Conservation (phyloP, 2,797 vertebrate genomes). For the Champsocephalus esox region DNA sequence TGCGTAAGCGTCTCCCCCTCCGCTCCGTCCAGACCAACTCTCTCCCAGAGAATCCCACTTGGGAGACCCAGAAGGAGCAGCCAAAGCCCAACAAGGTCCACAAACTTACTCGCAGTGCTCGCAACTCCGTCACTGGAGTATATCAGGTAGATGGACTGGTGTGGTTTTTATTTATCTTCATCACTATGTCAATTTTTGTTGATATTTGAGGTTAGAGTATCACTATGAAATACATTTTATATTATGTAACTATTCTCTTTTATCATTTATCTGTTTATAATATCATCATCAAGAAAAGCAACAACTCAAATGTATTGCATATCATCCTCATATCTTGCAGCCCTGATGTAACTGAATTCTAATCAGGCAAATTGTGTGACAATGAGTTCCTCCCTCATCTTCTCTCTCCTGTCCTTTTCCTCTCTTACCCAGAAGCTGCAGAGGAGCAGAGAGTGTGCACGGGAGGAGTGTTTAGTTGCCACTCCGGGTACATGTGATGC, state of each 20-base stretch:
- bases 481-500: slow-evolving; percentile 73
- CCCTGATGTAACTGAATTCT: not conserved
- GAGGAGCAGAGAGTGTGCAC: slow-evolving; percentile 73
- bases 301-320: no score
- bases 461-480: slow-evolving; percentile 82
- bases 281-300: no score
- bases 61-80: slow-evolving; percentile 82
- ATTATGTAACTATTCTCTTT: no score
- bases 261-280: no score
- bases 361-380: not conserved
- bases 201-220: no score
- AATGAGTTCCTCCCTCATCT: not conserved
- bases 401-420: not conserved
- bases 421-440: slow-evolving; percentile 78
- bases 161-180: not conserved
- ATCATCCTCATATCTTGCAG: no score
- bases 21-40: slow-evolving; percentile 85
- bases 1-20: slow-evolving; percentile 90
- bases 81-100: slow-evolving; percentile 80
- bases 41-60: slow-evolving; percentile 78
- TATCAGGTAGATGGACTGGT: slow-evolving; percentile 86
- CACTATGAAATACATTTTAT: no score
- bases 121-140: slow-evolving; percentile 85
- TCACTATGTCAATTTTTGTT: not conserved
- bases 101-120: slow-evolving; percentile 86